Evolutionary conservation across 1,140 invertebrate species (phyloP).

Genomic region (Halesus radiatus): DNA sequence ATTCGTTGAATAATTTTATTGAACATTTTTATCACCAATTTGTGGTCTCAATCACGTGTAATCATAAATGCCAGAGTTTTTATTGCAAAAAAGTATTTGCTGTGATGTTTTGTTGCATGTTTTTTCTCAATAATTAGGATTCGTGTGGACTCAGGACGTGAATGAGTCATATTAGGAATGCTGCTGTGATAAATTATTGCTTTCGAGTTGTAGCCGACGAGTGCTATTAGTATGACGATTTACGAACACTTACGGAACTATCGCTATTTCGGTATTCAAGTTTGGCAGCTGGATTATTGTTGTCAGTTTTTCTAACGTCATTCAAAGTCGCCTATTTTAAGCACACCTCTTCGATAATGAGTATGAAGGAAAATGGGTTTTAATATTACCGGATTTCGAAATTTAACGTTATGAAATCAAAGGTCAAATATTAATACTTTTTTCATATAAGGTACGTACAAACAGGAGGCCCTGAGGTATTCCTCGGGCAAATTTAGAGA

Average conservation of each 20-base stretch:
- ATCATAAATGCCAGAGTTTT: neutral
- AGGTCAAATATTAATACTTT: too few relatives aligned
- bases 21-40: neutral
- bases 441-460: too few relatives aligned
- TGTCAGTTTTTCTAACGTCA: too few relatives aligned
- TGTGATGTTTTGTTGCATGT: neutral
- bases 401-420: too few relatives aligned
- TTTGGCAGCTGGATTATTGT: slow-evolving; percentile 5
- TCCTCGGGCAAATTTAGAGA: too few relatives aligned
- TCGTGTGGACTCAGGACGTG: neutral
- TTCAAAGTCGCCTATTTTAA: too few relatives aligned
- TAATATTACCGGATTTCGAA: too few relatives aligned
- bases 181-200: neutral
- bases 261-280: slow-evolving; percentile 1
- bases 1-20: neutral
- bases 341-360: too few relatives aligned
- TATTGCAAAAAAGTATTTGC: neutral
- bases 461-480: too few relatives aligned
- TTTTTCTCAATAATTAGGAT: neutral
- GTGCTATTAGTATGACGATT: neutral
- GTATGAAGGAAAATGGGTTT: too few relatives aligned
- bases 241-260: neutral
- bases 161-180: neutral
- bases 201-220: neutral
- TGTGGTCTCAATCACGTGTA: neutral